Evolutionary conservation across 2,797 vertebrate species (phyloP), one percentile per base, ranked within the genome.

Genomic region (Cossypha polioptera): DNA sequence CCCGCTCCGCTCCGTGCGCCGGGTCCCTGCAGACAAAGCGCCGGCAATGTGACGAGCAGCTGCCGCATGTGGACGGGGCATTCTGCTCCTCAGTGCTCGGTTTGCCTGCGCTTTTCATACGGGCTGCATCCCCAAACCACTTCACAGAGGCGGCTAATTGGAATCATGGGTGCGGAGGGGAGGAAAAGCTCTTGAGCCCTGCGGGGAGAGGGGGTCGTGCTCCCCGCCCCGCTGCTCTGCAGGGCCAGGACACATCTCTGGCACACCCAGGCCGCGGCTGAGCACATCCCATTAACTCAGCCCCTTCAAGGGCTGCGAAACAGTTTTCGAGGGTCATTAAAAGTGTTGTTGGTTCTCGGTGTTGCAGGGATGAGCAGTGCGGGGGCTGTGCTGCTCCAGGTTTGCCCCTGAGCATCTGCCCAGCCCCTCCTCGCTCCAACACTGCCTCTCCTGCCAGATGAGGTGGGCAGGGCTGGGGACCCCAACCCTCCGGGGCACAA

Each of bases 91-190:
- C 16, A 29, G 66, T 5, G 3, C 95, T 55, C 2, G 0, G 22
- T 43, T 83, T 74, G 13, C 29, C 89, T 14, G 53, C 2, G 62
- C 67, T 71, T 86, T 92, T 75, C 91, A 40, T 45, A 20, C 0
- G 3, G 42, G 53, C 89, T 86, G 94, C 71, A 14, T 59, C 93
- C 88, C 73, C 92, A 94, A 85, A 96, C 88, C 95, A 94, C 96
- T 94, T 93, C 94, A 93, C 31, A 94, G 93, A 86, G 86, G 54
- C 2, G 66, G 29, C 40, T 94, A 79, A 93, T 92, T 62, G n/a
- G 77, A 81, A 67, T 67, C 36, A 28, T 22, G 90, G 88, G 50
- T 47, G 72, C 29, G 14, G 72, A 81, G 82, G 92, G 73, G 40
- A 78, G 86, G 65, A 54, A 16, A 26, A 84, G 26, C 36, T 59